Conservation (phyloP, 2,888 invertebrate genomes). For the Ditylenchus weischeri region DNA sequence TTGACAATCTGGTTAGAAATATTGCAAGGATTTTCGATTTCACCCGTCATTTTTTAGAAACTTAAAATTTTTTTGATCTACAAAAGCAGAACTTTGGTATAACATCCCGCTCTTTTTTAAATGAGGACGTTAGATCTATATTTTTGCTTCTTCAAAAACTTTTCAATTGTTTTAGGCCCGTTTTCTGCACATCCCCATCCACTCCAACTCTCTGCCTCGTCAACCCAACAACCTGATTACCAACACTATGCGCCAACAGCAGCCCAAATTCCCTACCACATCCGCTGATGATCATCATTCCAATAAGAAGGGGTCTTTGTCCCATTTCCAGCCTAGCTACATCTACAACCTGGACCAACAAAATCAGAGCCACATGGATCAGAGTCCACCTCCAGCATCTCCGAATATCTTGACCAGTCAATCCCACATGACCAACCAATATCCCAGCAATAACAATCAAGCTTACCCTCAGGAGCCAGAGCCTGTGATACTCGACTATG, state of each 20-base stretch:
- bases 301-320: not conserved
- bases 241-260: not conserved
- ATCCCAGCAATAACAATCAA: too few relatives aligned
- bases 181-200: not conserved
- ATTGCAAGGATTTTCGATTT: too few relatives aligned
- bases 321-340: conserved; percentile 7
- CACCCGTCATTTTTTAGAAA: too few relatives aligned
- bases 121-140: too few relatives aligned
- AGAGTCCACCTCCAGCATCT: not conserved
- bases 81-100: too few relatives aligned
- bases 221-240: not conserved
- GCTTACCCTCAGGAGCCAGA: too few relatives aligned
- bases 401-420: too few relatives aligned
- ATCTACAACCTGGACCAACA: not conserved
- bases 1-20: too few relatives aligned
- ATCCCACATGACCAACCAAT: too few relatives aligned
- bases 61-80: too few relatives aligned
- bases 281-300: not conserved
- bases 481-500: not conserved
- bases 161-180: not conserved
- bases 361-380: not conserved
- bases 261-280: conserved; percentile 4
- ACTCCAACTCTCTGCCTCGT: conserved; percentile 1
- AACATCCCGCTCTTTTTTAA: too few relatives aligned
- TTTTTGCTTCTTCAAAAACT: too few relatives aligned